Evolutionary conservation across 2,797 vertebrate species (phyloP).

Genomic region (Miichthys miiuy): DNA sequence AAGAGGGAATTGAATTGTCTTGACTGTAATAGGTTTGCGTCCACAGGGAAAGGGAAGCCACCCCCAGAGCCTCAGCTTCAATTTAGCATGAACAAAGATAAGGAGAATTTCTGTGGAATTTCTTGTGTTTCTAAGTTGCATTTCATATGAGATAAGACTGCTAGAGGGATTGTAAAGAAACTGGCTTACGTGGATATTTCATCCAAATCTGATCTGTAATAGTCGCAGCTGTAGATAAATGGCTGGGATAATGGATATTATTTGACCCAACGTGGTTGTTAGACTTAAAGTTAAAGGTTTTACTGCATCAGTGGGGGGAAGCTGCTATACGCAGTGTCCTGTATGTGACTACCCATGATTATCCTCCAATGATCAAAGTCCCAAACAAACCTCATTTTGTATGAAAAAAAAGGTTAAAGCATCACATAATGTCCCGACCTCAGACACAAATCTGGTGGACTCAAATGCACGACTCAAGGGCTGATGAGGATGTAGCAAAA

Average conservation of each 20-base stretch:
- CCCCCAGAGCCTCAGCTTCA: neutral
- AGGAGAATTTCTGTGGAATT: constrained; percentile 3
- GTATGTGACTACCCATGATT: too few species aligned
- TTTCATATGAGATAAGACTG: neutral
- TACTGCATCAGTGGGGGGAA: neutral
- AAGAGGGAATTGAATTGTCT: neutral
- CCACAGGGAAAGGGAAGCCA: neutral
- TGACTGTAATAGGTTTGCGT: neutral
- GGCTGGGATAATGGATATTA: neutral
- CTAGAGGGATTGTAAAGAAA: neutral
- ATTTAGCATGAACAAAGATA: neutral
- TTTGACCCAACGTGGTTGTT: neutral
- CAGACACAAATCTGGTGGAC: too few species aligned
- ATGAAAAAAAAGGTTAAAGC: too few species aligned
- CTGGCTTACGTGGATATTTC: neutral
- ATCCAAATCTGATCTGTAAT: neutral
- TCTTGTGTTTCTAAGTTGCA: neutral
- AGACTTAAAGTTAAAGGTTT: neutral
- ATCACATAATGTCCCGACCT: too few species aligned
- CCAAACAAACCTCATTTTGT: too few species aligned
- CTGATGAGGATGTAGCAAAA: too few species aligned
- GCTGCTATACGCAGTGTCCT: neutral
- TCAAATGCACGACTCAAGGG: too few species aligned
- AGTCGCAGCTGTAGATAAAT: neutral
- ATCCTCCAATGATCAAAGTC: too few species aligned